A percentile compares a stretch with the other conserved stretches of the same genome.
phyloP scores from a whole-genome alignment of 2,113 vertebrate genomes.

The Zapus hudsonius region DNA sequence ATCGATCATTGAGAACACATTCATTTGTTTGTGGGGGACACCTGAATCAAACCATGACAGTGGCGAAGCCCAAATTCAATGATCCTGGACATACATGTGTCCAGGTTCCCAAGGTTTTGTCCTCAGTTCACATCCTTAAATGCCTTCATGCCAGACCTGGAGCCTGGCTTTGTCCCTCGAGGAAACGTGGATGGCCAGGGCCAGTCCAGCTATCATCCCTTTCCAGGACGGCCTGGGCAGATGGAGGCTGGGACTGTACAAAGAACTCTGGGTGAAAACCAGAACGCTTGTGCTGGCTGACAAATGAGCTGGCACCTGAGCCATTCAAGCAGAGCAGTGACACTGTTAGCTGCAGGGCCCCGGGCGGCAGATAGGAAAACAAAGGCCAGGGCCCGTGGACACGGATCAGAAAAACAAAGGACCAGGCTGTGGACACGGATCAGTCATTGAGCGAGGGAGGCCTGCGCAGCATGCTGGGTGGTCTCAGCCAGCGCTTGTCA shows the following conservation, averaged over 20 bases:
- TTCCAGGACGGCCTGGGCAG: constrained; percentile 41
- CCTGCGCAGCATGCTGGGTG: constrained; percentile 62
- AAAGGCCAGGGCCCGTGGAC: constrained; percentile 47
- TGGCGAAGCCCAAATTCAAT: accelerated
- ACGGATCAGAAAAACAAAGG: constrained; percentile 64
- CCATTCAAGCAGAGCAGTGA: constrained; percentile 78
- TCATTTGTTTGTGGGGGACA: too few species aligned
- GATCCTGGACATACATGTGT: accelerated
- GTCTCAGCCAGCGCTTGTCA: constrained; percentile 60
- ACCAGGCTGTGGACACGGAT: neutral
- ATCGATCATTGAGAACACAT: too few species aligned
- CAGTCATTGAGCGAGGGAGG: neutral
- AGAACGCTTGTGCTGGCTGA: constrained; percentile 81
- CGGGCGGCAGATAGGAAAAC: constrained; percentile 68
- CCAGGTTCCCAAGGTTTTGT: neutral
- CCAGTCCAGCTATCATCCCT: constrained; percentile 50
- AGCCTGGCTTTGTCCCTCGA: neutral
- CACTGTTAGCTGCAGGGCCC: constrained; percentile 65
- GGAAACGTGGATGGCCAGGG: neutral
- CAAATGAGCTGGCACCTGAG: constrained; percentile 83
- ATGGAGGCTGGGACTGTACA: neutral
- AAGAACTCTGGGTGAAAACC: constrained; percentile 74
- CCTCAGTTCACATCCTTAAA: accelerated
- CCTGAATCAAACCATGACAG: too few species aligned
- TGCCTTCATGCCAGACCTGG: too few species aligned